phyloP scores from a whole-genome alignment of 2,113 vertebrate species.

The Salvelinus fontinalis region DNA sequence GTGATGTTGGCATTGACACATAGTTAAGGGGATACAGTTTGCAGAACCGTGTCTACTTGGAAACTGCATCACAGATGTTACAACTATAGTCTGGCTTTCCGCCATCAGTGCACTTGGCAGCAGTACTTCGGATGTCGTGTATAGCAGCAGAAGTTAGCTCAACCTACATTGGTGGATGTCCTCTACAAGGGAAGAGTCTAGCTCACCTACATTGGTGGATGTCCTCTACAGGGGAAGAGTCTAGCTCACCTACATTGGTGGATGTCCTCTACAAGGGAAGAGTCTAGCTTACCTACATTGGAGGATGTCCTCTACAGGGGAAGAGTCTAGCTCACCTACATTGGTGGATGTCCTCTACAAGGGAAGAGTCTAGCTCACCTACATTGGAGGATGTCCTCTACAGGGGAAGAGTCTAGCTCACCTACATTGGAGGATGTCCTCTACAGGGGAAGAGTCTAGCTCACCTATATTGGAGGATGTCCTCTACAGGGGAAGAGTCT shows the following conservation, averaged over 20 bases:
- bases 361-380: slow-evolving; percentile 49
- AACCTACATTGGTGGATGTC: slow-evolving; percentile 97
- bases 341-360: slow-evolving; percentile 89
- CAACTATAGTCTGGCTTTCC: too few species aligned
- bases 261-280: slow-evolving; percentile 76
- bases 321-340: slow-evolving; percentile 79
- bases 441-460: slow-evolving; percentile 26
- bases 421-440: slow-evolving; percentile 96
- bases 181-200: slow-evolving; percentile 12
- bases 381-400: slow-evolving; percentile 86
- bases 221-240: slow-evolving; percentile 63
- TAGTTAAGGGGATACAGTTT: too few species aligned
- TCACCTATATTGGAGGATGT: slow-evolving; percentile 86
- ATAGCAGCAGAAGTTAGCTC: slow-evolving; percentile 48
- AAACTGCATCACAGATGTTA: too few species aligned
- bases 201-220: slow-evolving; percentile 96
- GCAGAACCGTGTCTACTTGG: too few species aligned
- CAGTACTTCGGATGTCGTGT: too few species aligned
- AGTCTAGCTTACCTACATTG: slow-evolving; percentile 85
- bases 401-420: slow-evolving; percentile 63
- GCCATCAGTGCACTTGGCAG: too few species aligned
- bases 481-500: slow-evolving; percentile 40
- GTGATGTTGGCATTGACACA: too few species aligned
- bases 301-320: slow-evolving; percentile 83
- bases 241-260: slow-evolving; percentile 91